Conservation (phyloP, 2,888 invertebrate genomes). For the Pharmacophagus antenor region DNA sequence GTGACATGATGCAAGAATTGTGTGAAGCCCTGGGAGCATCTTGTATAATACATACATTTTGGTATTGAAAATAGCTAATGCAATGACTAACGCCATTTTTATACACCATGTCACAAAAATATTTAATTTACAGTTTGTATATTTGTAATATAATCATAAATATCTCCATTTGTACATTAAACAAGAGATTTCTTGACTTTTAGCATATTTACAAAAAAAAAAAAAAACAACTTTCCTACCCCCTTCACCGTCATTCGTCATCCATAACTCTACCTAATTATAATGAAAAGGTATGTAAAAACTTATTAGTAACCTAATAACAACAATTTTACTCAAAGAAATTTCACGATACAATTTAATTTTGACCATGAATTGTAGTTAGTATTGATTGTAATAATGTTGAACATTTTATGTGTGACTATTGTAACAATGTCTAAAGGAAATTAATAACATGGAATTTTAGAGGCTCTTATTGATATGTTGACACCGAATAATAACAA, state of each 20-base stretch:
- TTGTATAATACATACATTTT: constrained; percentile 50
- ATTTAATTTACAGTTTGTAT: constrained; percentile 67
- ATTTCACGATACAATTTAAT: neutral
- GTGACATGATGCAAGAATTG: constrained; percentile 72
- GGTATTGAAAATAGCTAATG: constrained; percentile 62
- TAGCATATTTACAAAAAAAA: constrained; percentile 73
- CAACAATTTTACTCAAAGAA: constrained; percentile 7
- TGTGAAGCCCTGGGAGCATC: constrained; percentile 63
- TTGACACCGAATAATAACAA: no score
- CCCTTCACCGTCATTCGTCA: constrained; percentile 62
- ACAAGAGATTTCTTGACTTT: constrained; percentile 55
- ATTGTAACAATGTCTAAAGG: no score
- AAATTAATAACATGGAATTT: no score
- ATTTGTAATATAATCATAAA: constrained; percentile 64
- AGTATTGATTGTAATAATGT: neutral
- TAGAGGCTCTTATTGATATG: no score
- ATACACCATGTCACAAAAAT: constrained; percentile 78
- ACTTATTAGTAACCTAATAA: constrained; percentile 43
- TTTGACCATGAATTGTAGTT: neutral
- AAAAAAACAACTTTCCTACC: constrained; percentile 58
- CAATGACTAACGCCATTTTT: constrained; percentile 50
- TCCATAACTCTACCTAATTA: constrained; percentile 47
- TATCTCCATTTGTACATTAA: constrained; percentile 77
- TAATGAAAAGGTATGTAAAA: constrained; percentile 63
- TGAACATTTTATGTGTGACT: no score